Evolutionary conservation across 2,888 invertebrate species (phyloP), one percentile per base, ranked within the genome.

Genomic region (Saturnia japonica): DNA sequence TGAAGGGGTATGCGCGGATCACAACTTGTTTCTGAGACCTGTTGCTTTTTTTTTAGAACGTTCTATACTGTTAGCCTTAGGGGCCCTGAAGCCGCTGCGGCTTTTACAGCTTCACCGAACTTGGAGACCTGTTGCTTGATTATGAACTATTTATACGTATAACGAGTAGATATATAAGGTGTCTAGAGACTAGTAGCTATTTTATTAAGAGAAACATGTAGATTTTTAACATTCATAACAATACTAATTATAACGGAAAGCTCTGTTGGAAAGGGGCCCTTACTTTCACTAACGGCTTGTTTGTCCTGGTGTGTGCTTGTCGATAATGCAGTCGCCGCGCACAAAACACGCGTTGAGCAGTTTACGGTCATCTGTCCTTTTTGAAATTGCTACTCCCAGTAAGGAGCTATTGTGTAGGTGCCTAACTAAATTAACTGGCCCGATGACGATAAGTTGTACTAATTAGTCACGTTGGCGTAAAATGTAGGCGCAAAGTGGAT

Each of bases 301-400:
- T 68, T 73, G 71, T 70, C 54, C 70, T 47, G n/a, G 34, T 71
- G 66, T 71, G 67, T 73, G 74, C 73, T 74, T 74, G 71, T 68
- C 74, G 76, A 74, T 76, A 76, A 76, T 74, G 74, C 72, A 74
- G 68, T 42, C 72, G 67, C 54, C 40, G 69, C 69, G 62, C 22
- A 43, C 60, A 45, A 47, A 43, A 22, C 67, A 45, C 57, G 25
- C 25, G 28, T 45, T 67, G 19, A 67, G 47, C 68, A 64, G 28
- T 68, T 60, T 45, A 42, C 34, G 22, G 62, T 64, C 57, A 68
- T 57, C 43, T 70, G 68, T 71, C 68, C 67, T 71, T 72, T 68
- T 62, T 34, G 16, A 34, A 69, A 45, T 64, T 22, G 19, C 62
- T 22, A 3, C n/a, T 4, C 28, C 43, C 42, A n/a, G 54, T 64